phyloP scores from a whole-genome alignment of 2,888 invertebrate species.

The Bibio marci region DNA sequence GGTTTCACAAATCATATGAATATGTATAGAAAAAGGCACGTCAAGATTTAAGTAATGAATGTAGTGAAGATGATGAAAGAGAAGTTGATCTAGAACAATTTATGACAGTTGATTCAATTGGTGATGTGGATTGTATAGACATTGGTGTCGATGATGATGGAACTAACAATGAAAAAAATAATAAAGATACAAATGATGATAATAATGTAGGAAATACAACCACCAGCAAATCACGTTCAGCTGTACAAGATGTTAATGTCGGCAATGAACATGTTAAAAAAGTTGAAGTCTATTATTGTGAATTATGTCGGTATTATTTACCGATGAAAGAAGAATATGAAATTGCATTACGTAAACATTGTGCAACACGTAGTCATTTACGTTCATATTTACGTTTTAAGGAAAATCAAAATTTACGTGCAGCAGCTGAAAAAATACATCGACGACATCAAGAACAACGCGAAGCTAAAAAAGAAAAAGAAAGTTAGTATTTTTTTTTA shows the following conservation, averaged over 20 bases:
- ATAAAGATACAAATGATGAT: not conserved
- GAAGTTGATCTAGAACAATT: conserved; percentile 68
- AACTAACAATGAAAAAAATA: not conserved
- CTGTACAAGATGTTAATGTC: conserved; percentile 42
- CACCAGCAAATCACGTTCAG: not conserved
- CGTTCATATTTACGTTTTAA: conserved; percentile 61
- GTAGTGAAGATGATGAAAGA: conserved; percentile 36
- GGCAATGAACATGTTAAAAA: conserved; percentile 63
- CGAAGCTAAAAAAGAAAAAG: conserved; percentile 28
- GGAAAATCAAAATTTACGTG: conserved; percentile 55
- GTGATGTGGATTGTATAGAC: conserved; percentile 57
- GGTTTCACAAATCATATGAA: too few species aligned
- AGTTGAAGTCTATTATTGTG: conserved; percentile 64
- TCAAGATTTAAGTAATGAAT: conserved; percentile 31
- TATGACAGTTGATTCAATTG: conserved; percentile 77
- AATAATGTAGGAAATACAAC: conserved; percentile 3
- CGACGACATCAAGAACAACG: conserved; percentile 30
- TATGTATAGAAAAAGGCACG: conserved; percentile 44
- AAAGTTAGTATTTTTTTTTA: conserved; percentile 14
- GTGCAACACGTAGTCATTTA: conserved; percentile 56
- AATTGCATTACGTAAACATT: conserved; percentile 49
- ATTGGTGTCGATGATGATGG: conserved; percentile 6
- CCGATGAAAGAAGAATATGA: conserved; percentile 42
- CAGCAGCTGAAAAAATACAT: conserved; percentile 52
- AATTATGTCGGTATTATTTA: conserved; percentile 59